These are phyloP conservation scores for Diplazon laetatorius DNA, from an alignment of 2,888 invertebrate genomes.

Conservation along the genomic window DNA sequence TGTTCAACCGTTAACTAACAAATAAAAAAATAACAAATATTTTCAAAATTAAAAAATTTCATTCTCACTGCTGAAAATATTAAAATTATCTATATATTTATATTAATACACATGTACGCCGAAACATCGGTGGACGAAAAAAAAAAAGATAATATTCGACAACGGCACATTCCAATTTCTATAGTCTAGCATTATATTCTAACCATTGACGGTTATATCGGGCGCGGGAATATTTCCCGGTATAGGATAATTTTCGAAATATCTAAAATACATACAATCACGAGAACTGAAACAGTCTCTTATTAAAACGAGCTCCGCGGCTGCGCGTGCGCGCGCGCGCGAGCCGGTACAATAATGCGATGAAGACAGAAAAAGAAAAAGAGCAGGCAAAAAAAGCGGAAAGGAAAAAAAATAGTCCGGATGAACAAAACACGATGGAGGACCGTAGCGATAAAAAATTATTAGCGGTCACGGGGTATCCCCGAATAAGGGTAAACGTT, in stretches of 20 bases:
- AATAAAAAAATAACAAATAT: too few relatives aligned
- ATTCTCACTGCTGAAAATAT: too few relatives aligned
- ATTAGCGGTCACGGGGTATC: conserved; percentile 49
- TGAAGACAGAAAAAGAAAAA: conserved; percentile 17
- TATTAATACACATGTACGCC: conserved; percentile 17
- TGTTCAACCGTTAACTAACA: too few relatives aligned
- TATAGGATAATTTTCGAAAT: conserved; percentile 81
- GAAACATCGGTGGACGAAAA: conserved; percentile 27
- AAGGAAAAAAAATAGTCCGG: conserved; percentile 8
- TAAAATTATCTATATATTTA: too few relatives aligned
- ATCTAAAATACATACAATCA: conserved; percentile 81
- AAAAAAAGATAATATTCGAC: conserved; percentile 56
- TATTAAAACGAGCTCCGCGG: conserved; percentile 60
- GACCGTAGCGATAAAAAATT: conserved; percentile 41
- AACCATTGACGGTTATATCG: conserved; percentile 79
- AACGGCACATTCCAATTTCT: conserved; percentile 60
- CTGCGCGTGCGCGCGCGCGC: too few relatives aligned
- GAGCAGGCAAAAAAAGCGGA: conserved; percentile 24
- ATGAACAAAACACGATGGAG: conserved; percentile 24
- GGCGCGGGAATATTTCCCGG: conserved; percentile 78
- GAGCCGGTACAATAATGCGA: conserved; percentile 40
- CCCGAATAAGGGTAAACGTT: conserved; percentile 57
- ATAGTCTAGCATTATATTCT: conserved; percentile 76
- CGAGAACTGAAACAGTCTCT: conserved; percentile 70
- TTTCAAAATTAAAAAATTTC: too few relatives aligned